These are phyloP conservation scores for Teleiodes luculella DNA, from an alignment of 2,888 invertebrate species.

Conservation along the genomic window DNA sequence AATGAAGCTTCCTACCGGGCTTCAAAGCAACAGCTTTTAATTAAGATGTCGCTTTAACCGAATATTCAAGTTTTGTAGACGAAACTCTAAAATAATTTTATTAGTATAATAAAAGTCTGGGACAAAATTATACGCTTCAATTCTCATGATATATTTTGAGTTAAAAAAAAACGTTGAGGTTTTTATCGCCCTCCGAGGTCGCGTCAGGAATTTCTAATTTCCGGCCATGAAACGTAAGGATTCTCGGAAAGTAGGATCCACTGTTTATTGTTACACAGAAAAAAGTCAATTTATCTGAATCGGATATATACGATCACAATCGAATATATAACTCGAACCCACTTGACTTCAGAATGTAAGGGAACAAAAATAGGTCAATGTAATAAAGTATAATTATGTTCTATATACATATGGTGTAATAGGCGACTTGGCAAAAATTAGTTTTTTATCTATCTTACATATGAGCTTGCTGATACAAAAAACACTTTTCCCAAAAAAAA, in stretches of 20 bases:
- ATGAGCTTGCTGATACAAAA: no score
- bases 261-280: not conserved
- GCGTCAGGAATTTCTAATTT: constrained; percentile 59
- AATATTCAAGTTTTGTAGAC: not conserved
- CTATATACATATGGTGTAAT: no score
- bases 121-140: constrained; percentile 15
- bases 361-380: no score
- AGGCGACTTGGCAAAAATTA: no score
- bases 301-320: no score
- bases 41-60: not conserved
- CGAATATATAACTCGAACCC: no score
- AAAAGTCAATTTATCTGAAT: not conserved
- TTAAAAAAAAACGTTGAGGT: constrained; percentile 6
- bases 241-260: constrained; percentile 34
- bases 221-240: constrained; percentile 41
- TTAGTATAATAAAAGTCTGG: not conserved
- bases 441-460: no score
- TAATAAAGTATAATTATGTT: no score
- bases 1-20: not conserved
- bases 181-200: constrained; percentile 15
- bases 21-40: not conserved
- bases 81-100: constrained; percentile 7
- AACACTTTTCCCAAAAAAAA: no score
- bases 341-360: no score
- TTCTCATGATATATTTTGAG: constrained; percentile 13